Evolutionary conservation across 2,113 vertebrate genomes (phyloP).

Genomic region (Pitta sordida): DNA sequence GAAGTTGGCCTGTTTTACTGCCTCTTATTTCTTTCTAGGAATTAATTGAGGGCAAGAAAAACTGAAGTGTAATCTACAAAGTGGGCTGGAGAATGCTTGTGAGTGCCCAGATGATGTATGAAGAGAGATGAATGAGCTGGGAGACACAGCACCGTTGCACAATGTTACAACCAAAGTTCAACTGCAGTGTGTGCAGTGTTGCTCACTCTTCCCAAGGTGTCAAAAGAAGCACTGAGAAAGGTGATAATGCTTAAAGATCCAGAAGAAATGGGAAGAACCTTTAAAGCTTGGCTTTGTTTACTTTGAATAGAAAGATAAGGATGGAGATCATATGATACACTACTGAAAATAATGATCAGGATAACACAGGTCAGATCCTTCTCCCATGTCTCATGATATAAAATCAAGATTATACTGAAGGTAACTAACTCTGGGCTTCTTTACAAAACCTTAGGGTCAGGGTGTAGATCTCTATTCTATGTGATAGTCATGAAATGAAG

Average conservation of each 20-base stretch:
- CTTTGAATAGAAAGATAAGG: not conserved
- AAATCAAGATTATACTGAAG: not conserved
- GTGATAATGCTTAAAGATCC: not conserved
- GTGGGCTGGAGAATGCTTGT: not conserved
- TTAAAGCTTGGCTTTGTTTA: not conserved
- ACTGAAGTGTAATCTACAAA: not conserved
- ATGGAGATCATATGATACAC: not conserved
- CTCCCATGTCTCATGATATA: not conserved
- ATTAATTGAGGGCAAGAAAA: slow-evolving; percentile 45
- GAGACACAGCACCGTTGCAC: not conserved
- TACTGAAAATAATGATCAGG: not conserved
- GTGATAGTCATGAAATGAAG: not conserved
- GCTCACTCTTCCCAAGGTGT: not conserved
- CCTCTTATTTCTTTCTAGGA: slow-evolving; percentile 33
- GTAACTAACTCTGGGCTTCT: not conserved
- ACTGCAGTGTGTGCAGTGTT: not conserved
- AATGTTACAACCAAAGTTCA: not conserved
- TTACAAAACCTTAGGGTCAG: not conserved
- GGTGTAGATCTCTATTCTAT: not conserved
- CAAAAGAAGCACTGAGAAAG: not conserved
- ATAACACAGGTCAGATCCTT: not conserved
- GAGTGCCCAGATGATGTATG: not conserved
- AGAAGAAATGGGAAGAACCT: not conserved
- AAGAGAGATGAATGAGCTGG: rapidly evolving
- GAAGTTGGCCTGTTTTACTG: slow-evolving; percentile 20